phyloP scores from a whole-genome alignment of 2,113 vertebrate species.

The Podocnemis expansa region DNA sequence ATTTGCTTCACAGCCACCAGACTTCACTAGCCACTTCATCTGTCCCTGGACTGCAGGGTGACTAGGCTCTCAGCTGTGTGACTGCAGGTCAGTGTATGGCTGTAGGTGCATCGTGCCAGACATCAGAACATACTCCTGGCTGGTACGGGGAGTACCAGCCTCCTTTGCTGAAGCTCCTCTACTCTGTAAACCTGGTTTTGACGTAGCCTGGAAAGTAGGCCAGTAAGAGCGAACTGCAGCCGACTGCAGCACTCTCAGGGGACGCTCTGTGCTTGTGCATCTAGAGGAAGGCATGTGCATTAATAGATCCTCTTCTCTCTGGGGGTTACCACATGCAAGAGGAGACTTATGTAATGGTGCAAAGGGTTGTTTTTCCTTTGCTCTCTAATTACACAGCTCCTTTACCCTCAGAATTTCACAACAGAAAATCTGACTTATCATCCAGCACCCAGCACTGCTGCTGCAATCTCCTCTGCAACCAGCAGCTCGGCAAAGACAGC shows the following conservation, averaged over 20 bases:
- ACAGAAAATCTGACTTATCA: background rate
- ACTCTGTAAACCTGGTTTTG: constrained; percentile 57
- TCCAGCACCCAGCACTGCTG: background rate
- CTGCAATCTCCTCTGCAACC: background rate
- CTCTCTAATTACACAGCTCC: background rate
- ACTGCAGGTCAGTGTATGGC: background rate
- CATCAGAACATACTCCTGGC: background rate
- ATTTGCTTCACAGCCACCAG: background rate
- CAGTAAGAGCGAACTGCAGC: constrained; percentile 51
- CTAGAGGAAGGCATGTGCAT: background rate
- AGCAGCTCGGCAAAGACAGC: background rate
- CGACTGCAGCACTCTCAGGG: constrained; percentile 6
- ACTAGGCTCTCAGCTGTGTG: background rate
- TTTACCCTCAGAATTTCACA: fast-evolving
- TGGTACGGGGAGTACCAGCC: constrained; percentile 9
- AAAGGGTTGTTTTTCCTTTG: background rate
- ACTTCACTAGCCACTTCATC: background rate
- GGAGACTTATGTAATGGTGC: background rate
- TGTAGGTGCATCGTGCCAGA: background rate
- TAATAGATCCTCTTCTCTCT: background rate
- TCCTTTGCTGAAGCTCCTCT: background rate
- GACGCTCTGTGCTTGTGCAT: background rate
- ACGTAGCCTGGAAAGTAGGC: constrained; percentile 63
- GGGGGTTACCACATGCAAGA: background rate
- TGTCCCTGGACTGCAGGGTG: background rate